Evolutionary conservation across 2,888 invertebrate species (phyloP).

Genomic region (Antheraea yamamai): DNA sequence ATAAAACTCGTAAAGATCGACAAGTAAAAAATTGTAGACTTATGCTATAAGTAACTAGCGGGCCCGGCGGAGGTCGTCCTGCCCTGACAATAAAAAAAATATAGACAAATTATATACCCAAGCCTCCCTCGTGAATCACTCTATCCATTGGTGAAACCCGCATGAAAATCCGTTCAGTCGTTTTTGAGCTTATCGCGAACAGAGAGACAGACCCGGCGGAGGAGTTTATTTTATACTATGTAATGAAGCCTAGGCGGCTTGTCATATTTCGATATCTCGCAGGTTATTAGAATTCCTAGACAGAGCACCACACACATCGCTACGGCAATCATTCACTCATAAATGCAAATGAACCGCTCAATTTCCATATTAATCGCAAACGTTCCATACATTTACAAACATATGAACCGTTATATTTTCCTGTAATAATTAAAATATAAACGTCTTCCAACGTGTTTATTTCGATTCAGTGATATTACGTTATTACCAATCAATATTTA

Average conservation of each 20-base stretch:
- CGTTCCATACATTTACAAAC: background rate
- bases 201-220: too few species aligned
- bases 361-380: constrained; percentile 1
- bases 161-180: too few species aligned
- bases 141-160: too few species aligned
- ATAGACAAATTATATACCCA: background rate
- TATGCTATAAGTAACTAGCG: background rate
- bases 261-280: background rate
- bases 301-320: background rate
- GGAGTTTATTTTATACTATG: too few species aligned
- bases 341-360: background rate
- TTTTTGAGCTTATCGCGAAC: too few species aligned
- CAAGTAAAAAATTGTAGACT: background rate
- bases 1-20: background rate
- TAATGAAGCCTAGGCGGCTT: background rate
- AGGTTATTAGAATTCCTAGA: background rate
- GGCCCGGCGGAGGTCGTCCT: too few species aligned
- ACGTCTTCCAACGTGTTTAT: constrained; percentile 30
- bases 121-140: too few species aligned
- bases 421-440: constrained; percentile 10
- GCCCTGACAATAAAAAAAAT: too few species aligned
- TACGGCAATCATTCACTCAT: constrained; percentile 4
- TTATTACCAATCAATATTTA: constrained; percentile 31
- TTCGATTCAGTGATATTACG: constrained; percentile 30
- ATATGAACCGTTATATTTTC: background rate